These are phyloP conservation scores for Dreissena rostriformis DNA, from an alignment of 1,140 invertebrate species.

Conservation along the genomic window DNA sequence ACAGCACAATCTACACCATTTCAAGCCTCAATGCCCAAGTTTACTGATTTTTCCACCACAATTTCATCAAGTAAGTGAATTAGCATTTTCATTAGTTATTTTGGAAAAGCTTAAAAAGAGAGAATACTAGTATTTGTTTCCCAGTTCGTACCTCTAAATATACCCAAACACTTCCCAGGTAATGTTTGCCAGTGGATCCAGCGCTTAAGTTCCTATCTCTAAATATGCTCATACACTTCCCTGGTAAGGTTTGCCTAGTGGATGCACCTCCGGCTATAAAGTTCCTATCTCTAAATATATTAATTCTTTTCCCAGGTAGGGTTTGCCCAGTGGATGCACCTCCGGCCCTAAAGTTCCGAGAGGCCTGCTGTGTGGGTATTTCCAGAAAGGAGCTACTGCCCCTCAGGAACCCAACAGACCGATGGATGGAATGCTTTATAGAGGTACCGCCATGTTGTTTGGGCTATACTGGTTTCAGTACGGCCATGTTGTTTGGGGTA, in stretches of 20 bases:
- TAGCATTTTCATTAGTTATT: too few species aligned
- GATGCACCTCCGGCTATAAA: background rate
- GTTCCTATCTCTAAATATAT: background rate
- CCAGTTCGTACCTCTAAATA: too few species aligned
- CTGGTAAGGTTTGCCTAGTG: background rate
- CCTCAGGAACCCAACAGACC: constrained; percentile 63
- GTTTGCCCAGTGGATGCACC: constrained; percentile 50
- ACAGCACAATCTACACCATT: constrained; percentile 41
- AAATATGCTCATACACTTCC: background rate
- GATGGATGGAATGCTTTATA: constrained; percentile 65
- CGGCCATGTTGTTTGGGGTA: too few species aligned
- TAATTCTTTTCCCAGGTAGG: background rate
- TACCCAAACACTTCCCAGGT: background rate
- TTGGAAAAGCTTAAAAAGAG: too few species aligned
- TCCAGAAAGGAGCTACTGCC: constrained; percentile 59
- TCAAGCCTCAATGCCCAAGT: background rate
- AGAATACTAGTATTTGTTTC: too few species aligned
- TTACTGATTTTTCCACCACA: too few species aligned
- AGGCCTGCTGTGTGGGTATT: constrained; percentile 69
- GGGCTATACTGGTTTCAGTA: background rate
- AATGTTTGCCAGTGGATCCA: background rate
- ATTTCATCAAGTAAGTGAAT: too few species aligned
- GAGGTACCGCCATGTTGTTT: constrained; percentile 10
- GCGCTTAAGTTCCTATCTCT: background rate
- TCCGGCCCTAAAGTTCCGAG: constrained; percentile 51